Conservation (phyloP, 64 coral and sea anemone genomes). For the Platygyra sinensis region DNA sequence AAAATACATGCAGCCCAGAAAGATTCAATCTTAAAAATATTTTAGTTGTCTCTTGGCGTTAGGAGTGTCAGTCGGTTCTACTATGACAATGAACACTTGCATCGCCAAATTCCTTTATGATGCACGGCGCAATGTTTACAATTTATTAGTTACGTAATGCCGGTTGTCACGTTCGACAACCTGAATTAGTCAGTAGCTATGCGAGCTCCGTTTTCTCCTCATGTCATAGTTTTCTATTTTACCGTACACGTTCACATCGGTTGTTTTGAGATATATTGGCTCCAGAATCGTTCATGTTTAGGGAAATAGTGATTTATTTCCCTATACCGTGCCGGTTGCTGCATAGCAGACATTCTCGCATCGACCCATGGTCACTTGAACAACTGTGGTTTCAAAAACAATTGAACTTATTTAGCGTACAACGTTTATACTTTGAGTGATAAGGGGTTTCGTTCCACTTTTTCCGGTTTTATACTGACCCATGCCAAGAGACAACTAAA, state of each 20-base stretch:
- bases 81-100: not conserved
- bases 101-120: not conserved
- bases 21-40: not conserved
- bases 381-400: not conserved
- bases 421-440: conserved; percentile 25
- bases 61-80: not conserved
- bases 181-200: not conserved
- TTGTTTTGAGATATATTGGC: too few relatives aligned
- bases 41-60: not conserved
- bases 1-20: not conserved
- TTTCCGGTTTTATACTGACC: conserved; percentile 45
- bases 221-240: too few relatives aligned
- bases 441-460: conserved; percentile 25
- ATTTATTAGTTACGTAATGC: not conserved
- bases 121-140: not conserved
- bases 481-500: not conserved
- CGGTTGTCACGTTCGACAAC: not conserved
- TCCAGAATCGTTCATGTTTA: too few relatives aligned
- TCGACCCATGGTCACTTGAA: not conserved
- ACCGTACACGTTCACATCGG: too few relatives aligned
- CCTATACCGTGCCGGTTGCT: not conserved
- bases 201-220: not conserved
- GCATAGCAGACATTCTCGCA: not conserved
- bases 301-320: conserved; percentile 26
- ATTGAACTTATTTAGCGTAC: conserved; percentile 10